Base-by-base conservation (phyloP, 2,888 invertebrate genomes). In the Gibbula magus region DNA sequence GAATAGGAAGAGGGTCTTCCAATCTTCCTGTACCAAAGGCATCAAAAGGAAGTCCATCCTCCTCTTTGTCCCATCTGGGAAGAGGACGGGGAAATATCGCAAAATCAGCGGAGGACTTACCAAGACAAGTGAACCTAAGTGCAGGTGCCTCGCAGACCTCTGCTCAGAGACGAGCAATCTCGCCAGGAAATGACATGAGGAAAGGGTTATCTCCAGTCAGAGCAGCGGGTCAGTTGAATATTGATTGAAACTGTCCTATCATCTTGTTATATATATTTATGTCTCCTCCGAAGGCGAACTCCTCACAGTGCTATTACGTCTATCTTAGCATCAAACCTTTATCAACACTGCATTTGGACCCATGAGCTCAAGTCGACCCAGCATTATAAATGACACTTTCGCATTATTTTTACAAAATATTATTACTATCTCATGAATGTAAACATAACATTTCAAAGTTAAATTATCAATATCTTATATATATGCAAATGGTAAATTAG, bases 81-180 rank as follows among this genome's bases (percentile, higher is more conserved):
- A 82, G 77, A 7, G 79, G 80, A 8, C 61, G 74, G 22, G 29
- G 82, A 32, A 82, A 79, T 75, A 84, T 85, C 53, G 85, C 89
- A 29, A 85, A 87, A 51, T 90, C 90, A 22, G 88, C 89, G 0
- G 90, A 90, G 81, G 89, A 90, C 76, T 85, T 89, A 32, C 87
- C 89, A 4, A 82, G 87, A 18, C 82, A 83, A 10, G 86, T 88
- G 2, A 86, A 86, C 80, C 83, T 86, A 13, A 87, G 86, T 80
- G 66, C 84, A 7, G 66, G 61, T 32, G 45, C 51, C n/a, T 70
- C 66, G 45, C 61, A 39, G 16, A 75, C n/a, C 1, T 10, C 66
- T 0, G 54, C 75, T 3, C 51, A 61, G 18, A 73, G 73, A 20
- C 22, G 81, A 25, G 81, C 81, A 0, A 29, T 81, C 25, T 81